Percentiles rank a stretch among this genome's conserved stretches.
phyloP scores from a whole-genome alignment of 2,797 vertebrate genomes.

The Trematomus bernacchii region DNA sequence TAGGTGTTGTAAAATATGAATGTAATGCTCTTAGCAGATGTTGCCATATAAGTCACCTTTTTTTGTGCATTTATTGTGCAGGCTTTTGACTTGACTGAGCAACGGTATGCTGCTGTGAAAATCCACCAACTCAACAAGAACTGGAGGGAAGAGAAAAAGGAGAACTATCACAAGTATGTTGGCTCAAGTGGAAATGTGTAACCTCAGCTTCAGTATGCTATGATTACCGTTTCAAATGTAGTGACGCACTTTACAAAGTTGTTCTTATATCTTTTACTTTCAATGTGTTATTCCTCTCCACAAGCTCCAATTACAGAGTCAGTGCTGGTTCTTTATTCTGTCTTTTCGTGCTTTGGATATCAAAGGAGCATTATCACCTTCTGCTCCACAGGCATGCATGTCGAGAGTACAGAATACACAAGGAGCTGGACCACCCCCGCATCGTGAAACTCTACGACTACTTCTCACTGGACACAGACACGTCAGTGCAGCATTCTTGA shows the following conservation, averaged over 20 bases:
- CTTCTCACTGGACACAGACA: slow-evolving; percentile 99
- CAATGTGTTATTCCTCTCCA: slow-evolving; percentile 50
- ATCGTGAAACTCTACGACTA: slow-evolving; percentile 99
- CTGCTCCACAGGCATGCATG: slow-evolving; percentile 91
- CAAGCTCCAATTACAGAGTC: slow-evolving; percentile 38
- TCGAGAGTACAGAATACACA: slow-evolving; percentile 99
- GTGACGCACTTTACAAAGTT: background rate
- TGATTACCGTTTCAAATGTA: slow-evolving; percentile 20
- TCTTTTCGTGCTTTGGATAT: slow-evolving; percentile 44
- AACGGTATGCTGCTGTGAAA: slow-evolving; percentile 98
- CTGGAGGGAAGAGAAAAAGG: slow-evolving; percentile 99
- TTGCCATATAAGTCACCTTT: background rate
- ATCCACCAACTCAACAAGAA: slow-evolving; percentile 99
- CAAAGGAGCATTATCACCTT: slow-evolving; percentile 50
- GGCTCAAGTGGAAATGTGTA: slow-evolving; percentile 10
- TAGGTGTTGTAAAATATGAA: background rate
- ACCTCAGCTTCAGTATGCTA: slow-evolving; percentile 2
- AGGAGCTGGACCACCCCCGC: slow-evolving; percentile 98
- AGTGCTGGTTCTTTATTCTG: background rate
- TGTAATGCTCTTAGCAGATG: background rate
- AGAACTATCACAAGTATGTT: slow-evolving; percentile 98
- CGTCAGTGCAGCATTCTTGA: slow-evolving; percentile 86
- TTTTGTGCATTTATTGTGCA: slow-evolving; percentile 64
- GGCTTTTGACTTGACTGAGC: slow-evolving; percentile 99
- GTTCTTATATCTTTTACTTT: slow-evolving; percentile 22